Conservation (phyloP, 2,888 invertebrate genomes). For the Flexamia atlantica region DNA sequence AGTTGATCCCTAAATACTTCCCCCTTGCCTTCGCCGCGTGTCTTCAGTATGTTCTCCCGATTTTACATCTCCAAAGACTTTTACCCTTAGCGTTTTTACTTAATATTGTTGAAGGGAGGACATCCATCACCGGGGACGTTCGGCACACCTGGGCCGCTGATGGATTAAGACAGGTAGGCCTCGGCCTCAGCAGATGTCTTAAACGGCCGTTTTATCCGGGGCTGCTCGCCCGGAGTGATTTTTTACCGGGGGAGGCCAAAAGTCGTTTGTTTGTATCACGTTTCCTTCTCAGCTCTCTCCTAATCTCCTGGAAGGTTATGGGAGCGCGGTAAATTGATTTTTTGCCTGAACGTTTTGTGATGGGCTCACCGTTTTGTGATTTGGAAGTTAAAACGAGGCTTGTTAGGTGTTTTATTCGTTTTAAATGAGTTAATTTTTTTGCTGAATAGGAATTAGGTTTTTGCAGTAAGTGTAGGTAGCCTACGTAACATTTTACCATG, state of each 20-base stretch:
- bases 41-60: background rate
- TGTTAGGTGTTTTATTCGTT: too few species aligned
- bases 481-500: too few species aligned
- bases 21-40: background rate
- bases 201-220: conserved; percentile 37
- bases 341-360: background rate
- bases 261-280: conserved; percentile 41
- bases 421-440: too few species aligned
- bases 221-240: conserved; percentile 30
- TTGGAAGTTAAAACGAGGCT: too few species aligned
- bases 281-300: conserved; percentile 34
- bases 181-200: conserved; percentile 46
- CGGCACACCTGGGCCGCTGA: conserved; percentile 19
- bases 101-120: background rate
- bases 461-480: too few species aligned
- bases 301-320: conserved; percentile 26
- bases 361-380: background rate
- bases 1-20: background rate
- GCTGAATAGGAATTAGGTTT: too few species aligned
- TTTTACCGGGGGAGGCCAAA: conserved; percentile 22
- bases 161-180: conserved; percentile 46
- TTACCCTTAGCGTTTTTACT: background rate
- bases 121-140: background rate
- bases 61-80: background rate
- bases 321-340: conserved; percentile 39